Evolutionary conservation across 2,888 invertebrate genomes (phyloP), one percentile per base, ranked within the genome.

Genomic region (Drosophila fungiperda): DNA sequence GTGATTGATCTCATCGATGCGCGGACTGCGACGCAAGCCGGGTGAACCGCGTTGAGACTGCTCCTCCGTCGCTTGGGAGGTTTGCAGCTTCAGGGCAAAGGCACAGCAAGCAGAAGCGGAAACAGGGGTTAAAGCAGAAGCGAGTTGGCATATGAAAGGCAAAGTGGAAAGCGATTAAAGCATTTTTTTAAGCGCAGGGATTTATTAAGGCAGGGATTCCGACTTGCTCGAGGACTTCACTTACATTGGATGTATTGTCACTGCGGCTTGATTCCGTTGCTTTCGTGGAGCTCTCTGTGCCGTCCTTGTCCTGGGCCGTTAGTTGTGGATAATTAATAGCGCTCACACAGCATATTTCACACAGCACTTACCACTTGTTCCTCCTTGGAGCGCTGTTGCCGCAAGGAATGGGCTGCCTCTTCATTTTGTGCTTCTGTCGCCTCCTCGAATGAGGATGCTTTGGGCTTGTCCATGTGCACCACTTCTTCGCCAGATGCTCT

Each of bases 361-460:
- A 23, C 40, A 33, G 1, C 45, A 78, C 91, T 92, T 76, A 92
- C 92, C 90, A 77, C 63, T 64, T 83, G 86, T 63, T 91, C 83
- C 67, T 91, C 83, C 68, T 82, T 89, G 59, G 91, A 80, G 59
- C 72, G 78, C 59, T 92, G 91, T 32, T 89, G 81, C 17, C 87
- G 70, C n/a, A 93, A 62, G 3, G 79, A 68, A 32, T 76, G 74
- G 23, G 91, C 82, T n/a, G 91, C 93, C 70, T 91, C 83, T 54
- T 92, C 78, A 72, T 93, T 92, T 73, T 93, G 92, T 42, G 82
- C 89, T 23, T 87, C 75, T 1, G 92, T 91, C 7, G 93, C 93
- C 52, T 93, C 92, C 79, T 93, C 93, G 55, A 93, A 93, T 3
- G 93, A 92, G 2, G 92, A 91, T 35, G 91, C 82, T 36, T 92